Conservation (phyloP, 2,888 invertebrate genomes). For the Emmelina monodactyla region DNA sequence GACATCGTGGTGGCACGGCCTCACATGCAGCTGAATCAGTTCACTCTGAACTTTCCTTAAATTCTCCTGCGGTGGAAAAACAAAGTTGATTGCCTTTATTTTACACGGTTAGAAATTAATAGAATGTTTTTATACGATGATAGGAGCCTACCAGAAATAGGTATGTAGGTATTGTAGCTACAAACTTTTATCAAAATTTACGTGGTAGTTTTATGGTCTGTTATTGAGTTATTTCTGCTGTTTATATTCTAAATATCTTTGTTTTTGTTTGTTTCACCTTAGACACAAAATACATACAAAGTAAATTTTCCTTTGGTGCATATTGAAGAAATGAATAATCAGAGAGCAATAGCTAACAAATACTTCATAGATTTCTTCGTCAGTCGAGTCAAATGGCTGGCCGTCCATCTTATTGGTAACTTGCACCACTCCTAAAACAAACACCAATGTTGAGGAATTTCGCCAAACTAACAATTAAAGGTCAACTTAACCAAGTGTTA, state of each 20-base stretch:
- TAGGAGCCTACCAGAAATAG: no score
- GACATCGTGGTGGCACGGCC: slow-evolving; percentile 60
- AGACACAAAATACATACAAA: slow-evolving; percentile 39
- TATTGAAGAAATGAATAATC: slow-evolving; percentile 63
- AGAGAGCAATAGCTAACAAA: slow-evolving; percentile 67
- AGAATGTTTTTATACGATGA: no score
- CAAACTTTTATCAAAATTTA: no score
- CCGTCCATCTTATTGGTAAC: slow-evolving; percentile 61
- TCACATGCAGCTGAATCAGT: slow-evolving; percentile 53
- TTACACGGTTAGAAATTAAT: no score
- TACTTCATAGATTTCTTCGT: slow-evolving; percentile 62
- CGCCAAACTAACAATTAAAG: no score
- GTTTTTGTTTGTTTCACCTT: no score
- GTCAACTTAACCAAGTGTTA: no score
- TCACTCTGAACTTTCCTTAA: slow-evolving; percentile 43
- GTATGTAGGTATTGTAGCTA: no score
- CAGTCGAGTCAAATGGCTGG: slow-evolving; percentile 50
- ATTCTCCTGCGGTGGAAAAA: slow-evolving; percentile 31
- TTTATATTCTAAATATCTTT: no score
- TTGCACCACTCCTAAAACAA: slow-evolving; percentile 59
- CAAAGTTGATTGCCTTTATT: no score
- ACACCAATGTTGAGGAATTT: background rate
- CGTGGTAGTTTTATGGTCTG: no score
- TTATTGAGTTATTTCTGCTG: no score
- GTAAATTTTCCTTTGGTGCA: slow-evolving; percentile 52